A percentile compares a stretch with the other conserved stretches of the same genome.
phyloP scores from a whole-genome alignment of 2,888 invertebrate genomes.

The Panzeria rudis region DNA sequence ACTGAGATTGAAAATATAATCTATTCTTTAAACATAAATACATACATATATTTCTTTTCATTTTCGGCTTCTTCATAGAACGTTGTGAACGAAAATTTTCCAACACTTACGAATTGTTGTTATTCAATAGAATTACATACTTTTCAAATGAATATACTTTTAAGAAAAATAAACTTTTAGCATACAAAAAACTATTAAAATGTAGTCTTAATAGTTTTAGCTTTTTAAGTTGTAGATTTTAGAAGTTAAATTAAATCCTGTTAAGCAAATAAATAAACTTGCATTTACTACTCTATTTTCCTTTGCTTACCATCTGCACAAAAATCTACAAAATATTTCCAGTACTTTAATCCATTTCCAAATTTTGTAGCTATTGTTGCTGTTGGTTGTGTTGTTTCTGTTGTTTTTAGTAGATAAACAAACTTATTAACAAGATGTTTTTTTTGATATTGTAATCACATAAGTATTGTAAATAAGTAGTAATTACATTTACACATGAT shows the following conservation, averaged over 20 bases:
- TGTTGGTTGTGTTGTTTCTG: background rate
- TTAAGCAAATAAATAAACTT: conserved; percentile 63
- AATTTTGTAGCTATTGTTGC: background rate
- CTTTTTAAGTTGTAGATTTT: conserved; percentile 61
- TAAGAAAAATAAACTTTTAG: conserved; percentile 14
- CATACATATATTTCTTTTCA: background rate
- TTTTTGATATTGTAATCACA: conserved; percentile 13
- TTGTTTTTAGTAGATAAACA: conserved; percentile 42
- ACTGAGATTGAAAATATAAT: conserved; percentile 1
- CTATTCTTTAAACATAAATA: background rate
- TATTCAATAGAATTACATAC: background rate
- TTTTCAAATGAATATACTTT: background rate
- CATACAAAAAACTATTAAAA: conserved; percentile 6
- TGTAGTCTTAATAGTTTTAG: conserved; percentile 56
- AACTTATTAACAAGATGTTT: conserved; percentile 56
- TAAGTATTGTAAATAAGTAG: conserved; percentile 40
- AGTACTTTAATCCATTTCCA: conserved; percentile 32
- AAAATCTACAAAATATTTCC: conserved; percentile 27
- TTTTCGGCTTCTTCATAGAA: background rate
- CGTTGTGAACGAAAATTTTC: background rate
- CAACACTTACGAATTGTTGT: background rate
- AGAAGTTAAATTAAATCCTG: conserved; percentile 68
- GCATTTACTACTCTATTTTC: too few species aligned
- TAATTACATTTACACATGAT: conserved; percentile 12
- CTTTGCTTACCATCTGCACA: conserved; percentile 21